Evolutionary conservation across 2,797 vertebrate genomes (phyloP).

Genomic region (Linurgus olivaceus): DNA sequence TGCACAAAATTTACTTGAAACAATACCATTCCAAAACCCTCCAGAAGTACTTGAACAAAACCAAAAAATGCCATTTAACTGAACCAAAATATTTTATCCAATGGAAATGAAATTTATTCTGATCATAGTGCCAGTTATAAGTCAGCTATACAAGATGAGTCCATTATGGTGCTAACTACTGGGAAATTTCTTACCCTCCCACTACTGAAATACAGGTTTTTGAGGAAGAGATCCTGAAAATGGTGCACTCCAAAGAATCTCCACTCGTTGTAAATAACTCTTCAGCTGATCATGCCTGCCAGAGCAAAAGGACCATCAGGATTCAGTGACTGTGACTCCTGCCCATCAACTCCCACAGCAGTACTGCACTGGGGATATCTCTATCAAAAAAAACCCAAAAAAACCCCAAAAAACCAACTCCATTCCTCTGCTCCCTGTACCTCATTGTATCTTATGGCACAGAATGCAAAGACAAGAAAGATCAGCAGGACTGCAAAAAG

Average conservation of each 20-base stretch:
- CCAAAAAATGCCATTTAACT: background rate
- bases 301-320: background rate
- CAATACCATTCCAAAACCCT: background rate
- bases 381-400: background rate
- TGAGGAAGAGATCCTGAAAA: background rate
- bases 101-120: background rate
- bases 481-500: background rate
- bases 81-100: background rate
- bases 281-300: background rate
- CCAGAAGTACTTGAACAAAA: background rate
- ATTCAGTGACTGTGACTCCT: background rate
- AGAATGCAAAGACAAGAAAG: background rate
- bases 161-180: no score
- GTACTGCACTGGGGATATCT: background rate
- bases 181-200: background rate
- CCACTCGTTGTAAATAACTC: background rate
- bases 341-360: background rate
- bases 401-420: no score
- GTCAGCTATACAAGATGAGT: background rate
- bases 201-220: background rate
- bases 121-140: background rate
- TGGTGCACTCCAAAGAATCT: background rate
- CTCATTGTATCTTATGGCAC: fast-evolving
- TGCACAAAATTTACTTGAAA: background rate
- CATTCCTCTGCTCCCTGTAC: background rate